phyloP scores from a whole-genome alignment of 2,888 invertebrate species.

The Sthenelais limicola region DNA sequence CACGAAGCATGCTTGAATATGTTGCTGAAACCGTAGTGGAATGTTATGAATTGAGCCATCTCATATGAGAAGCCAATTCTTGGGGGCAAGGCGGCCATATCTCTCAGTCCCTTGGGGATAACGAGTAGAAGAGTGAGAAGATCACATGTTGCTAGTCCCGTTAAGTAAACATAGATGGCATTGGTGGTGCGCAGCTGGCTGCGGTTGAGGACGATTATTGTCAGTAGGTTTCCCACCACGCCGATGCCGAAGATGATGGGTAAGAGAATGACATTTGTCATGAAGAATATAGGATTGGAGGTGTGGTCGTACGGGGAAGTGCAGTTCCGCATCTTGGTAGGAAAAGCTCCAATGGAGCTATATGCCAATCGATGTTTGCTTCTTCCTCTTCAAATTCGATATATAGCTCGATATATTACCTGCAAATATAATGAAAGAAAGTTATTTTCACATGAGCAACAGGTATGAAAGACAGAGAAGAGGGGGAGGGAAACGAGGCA shows the following conservation, averaged over 20 bases:
- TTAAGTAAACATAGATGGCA: constrained; percentile 48
- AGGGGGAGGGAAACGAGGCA: no score
- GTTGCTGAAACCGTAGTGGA: constrained; percentile 25
- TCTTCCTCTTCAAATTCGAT: no score
- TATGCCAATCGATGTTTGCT: no score
- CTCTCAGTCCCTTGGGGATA: constrained; percentile 33
- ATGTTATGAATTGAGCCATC: constrained; percentile 41
- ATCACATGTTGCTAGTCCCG: constrained; percentile 47
- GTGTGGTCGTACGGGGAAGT: constrained; percentile 32
- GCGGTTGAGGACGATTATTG: constrained; percentile 42
- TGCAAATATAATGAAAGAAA: no score
- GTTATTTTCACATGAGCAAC: no score
- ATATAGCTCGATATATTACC: no score
- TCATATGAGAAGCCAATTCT: constrained; percentile 27
- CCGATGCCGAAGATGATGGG: constrained; percentile 47
- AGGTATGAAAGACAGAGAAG: no score
- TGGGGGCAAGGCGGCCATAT: constrained; percentile 36
- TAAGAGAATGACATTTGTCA: constrained; percentile 40
- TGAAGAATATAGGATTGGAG: constrained; percentile 36
- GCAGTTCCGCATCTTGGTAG: no score
- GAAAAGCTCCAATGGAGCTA: no score
- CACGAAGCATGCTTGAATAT: constrained; percentile 33
- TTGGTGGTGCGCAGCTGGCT: constrained; percentile 28
- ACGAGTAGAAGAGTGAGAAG: constrained; percentile 34
- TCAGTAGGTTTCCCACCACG: constrained; percentile 44